Evolutionary conservation across 1,140 invertebrate genomes (phyloP).

Genomic region (Cydia splendana): DNA sequence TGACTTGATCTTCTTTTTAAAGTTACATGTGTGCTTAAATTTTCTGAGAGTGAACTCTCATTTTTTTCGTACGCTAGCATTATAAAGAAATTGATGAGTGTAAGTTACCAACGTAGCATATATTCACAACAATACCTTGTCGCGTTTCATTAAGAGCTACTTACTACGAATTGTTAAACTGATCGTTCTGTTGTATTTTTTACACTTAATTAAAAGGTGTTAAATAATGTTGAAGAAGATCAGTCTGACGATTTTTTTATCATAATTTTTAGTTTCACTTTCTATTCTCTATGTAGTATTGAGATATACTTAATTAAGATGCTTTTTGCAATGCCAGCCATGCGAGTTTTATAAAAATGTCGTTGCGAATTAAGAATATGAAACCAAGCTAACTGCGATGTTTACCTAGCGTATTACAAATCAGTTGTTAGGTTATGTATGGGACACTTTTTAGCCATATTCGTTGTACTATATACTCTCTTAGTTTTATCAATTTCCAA

Average conservation of each 20-base stretch:
- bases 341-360: neutral
- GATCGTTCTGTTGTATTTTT: neutral
- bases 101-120: neutral
- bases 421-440: neutral
- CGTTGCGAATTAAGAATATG: neutral
- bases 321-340: neutral
- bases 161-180: neutral
- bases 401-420: neutral
- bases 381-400: neutral
- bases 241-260: neutral
- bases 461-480: too few relatives aligned
- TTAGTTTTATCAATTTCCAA: too few relatives aligned
- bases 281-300: neutral
- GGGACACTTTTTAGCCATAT: too few relatives aligned
- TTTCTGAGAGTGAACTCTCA: neutral
- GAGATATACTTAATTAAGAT: neutral
- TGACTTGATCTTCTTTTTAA: neutral
- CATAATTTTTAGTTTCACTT: neutral
- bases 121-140: neutral
- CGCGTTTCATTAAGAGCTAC: neutral
- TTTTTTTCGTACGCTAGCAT: neutral
- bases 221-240: neutral
- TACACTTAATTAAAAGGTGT: neutral
- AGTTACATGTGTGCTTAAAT: neutral
- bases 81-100: constrained; percentile 6